phyloP scores from a whole-genome alignment of 2,888 invertebrate genomes.

The Plagiodera versicolora region DNA sequence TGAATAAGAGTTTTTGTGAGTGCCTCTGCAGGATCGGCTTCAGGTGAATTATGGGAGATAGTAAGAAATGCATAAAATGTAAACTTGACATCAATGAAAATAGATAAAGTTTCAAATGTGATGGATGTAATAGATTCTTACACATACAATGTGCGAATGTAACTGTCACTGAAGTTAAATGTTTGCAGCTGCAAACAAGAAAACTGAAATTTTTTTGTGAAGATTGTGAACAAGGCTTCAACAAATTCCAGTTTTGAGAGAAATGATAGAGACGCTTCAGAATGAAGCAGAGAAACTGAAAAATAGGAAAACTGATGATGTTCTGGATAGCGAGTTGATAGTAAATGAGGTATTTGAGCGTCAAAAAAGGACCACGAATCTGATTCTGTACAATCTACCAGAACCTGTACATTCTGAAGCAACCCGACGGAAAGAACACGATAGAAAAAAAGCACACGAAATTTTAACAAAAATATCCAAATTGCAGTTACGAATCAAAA shows the following conservation, averaged over 20 bases:
- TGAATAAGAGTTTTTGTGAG: too few species aligned
- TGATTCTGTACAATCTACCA: background rate
- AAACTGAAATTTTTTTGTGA: background rate
- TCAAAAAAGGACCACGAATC: background rate
- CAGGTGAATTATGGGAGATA: background rate
- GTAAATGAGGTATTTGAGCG: background rate
- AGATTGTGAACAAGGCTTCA: background rate
- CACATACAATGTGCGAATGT: too few species aligned
- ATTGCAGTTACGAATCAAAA: background rate
- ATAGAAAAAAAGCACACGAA: conserved; percentile 1
- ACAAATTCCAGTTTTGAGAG: too few species aligned
- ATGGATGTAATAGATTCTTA: too few species aligned
- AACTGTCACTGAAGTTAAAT: too few species aligned
- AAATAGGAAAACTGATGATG: background rate
- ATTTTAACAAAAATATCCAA: background rate
- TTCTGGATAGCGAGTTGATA: too few species aligned
- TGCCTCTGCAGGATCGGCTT: background rate
- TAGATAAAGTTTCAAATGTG: background rate
- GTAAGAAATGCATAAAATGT: background rate
- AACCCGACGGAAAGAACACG: background rate
- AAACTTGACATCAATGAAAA: conserved; percentile 1
- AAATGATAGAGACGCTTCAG: too few species aligned
- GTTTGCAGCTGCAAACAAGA: too few species aligned
- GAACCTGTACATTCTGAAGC: too few species aligned
- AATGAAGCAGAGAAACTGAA: background rate